Percentiles rank a stretch among this genome's conserved stretches.
Evolutionary conservation across 2,888 invertebrate species (phyloP).

Genomic region (Orthosia gothica): DNA sequence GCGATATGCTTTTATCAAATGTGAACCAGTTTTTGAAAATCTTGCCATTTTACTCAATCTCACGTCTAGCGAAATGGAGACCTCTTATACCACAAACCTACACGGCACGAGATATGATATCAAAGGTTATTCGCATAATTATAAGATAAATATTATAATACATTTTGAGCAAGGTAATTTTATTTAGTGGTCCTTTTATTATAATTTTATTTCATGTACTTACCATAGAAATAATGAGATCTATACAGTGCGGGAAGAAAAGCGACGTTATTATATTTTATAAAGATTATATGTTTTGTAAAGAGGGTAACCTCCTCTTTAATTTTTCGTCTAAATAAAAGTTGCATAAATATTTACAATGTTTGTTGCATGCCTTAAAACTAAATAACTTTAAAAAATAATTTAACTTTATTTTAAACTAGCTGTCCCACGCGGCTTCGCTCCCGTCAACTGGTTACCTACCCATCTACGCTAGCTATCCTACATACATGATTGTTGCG

Average conservation of each 20-base stretch:
- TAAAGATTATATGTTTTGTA: not conserved
- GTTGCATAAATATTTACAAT: too few relatives aligned
- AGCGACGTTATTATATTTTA: constrained; percentile 22
- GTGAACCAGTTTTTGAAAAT: too few relatives aligned
- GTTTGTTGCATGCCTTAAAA: too few relatives aligned
- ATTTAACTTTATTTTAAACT: too few relatives aligned
- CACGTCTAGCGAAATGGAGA: too few relatives aligned
- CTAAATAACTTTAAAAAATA: too few relatives aligned
- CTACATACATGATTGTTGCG: too few relatives aligned
- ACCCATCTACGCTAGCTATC: too few relatives aligned
- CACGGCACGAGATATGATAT: not conserved
- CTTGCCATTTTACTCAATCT: too few relatives aligned
- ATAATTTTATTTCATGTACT: constrained; percentile 40
- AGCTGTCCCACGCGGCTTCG: too few relatives aligned
- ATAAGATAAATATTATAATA: constrained; percentile 15
- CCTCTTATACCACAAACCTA: not conserved
- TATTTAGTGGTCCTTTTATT: constrained; percentile 31
- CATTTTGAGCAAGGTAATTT: constrained; percentile 38
- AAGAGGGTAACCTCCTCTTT: constrained; percentile 1
- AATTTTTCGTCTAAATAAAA: not conserved
- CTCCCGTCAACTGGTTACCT: too few relatives aligned
- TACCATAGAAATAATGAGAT: constrained; percentile 35
- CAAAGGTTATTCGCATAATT: not conserved
- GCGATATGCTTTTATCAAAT: too few relatives aligned
- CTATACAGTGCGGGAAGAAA: constrained; percentile 14